These are phyloP conservation scores for Xenopus laevis DNA, from an alignment of 2,113 vertebrate genomes.

Conservation along the genomic window DNA sequence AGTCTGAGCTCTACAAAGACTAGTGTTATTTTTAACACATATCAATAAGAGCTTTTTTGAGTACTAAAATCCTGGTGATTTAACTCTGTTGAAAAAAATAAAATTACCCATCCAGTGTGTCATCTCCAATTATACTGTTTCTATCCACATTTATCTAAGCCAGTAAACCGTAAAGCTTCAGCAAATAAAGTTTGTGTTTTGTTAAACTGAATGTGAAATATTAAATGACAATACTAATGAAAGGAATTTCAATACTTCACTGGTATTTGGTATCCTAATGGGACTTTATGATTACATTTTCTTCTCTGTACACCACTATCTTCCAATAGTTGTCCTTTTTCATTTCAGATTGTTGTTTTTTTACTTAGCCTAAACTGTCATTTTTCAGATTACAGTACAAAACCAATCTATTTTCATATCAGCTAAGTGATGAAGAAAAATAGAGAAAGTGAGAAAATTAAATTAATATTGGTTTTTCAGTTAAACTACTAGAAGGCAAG, in stretches of 20 bases:
- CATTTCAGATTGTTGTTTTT: constrained; percentile 47
- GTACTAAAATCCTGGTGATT: constrained; percentile 32
- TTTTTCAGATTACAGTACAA: constrained; percentile 37
- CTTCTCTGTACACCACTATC: constrained; percentile 31
- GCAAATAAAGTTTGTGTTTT: constrained; percentile 51
- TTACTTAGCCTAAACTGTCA: constrained; percentile 38
- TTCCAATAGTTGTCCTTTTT: constrained; percentile 42
- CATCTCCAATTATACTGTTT: constrained; percentile 64
- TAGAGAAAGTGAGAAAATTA: constrained; percentile 18
- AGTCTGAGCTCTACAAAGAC: not conserved
- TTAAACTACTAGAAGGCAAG: constrained; percentile 11
- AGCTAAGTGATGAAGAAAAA: constrained; percentile 15
- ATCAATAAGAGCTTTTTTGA: not conserved
- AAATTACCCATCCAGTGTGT: constrained; percentile 54
- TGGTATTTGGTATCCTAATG: constrained; percentile 46
- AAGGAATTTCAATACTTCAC: constrained; percentile 39
- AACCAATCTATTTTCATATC: constrained; percentile 32
- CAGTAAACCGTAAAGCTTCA: constrained; percentile 58
- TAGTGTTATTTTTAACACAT: not conserved
- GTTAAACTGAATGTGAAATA: constrained; percentile 62
- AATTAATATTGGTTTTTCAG: constrained; percentile 13
- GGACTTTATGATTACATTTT: constrained; percentile 45
- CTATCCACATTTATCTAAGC: constrained; percentile 49
- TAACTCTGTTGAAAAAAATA: constrained; percentile 51
- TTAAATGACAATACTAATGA: constrained; percentile 51